phyloP scores from a whole-genome alignment of 2,113 vertebrate genomes.

The Anas platyrhynchos region DNA sequence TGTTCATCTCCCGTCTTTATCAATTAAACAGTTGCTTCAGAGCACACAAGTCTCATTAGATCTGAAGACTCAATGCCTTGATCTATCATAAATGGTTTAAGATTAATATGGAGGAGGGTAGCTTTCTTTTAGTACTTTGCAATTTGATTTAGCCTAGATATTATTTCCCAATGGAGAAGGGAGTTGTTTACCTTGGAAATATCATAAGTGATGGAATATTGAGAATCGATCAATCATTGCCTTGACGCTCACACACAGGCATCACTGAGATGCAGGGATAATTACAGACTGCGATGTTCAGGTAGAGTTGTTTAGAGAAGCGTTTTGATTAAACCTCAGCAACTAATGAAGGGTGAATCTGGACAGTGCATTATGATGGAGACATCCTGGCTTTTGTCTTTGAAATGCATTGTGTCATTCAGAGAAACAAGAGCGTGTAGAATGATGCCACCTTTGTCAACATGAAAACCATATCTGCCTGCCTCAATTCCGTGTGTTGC shows the following conservation, averaged over 20 bases:
- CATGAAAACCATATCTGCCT: not conserved
- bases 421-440: not conserved
- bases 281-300: not conserved
- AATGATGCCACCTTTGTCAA: not conserved
- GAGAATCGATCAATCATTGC: slow-evolving; percentile 48
- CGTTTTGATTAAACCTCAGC: not conserved
- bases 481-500: not conserved
- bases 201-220: slow-evolving; percentile 47
- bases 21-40: not conserved
- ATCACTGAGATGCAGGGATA: not conserved
- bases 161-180: slow-evolving; percentile 64
- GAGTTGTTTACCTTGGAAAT: slow-evolving; percentile 63
- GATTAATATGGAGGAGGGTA: slow-evolving; percentile 20
- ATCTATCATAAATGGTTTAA: slow-evolving; percentile 59
- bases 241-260: not conserved
- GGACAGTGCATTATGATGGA: not conserved
- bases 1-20: not conserved
- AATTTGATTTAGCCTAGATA: slow-evolving; percentile 56
- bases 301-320: not conserved
- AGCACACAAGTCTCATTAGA: slow-evolving; percentile 13
- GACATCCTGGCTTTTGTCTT: not conserved
- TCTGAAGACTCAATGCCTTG: slow-evolving; percentile 19
- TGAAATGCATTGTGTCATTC: not conserved
- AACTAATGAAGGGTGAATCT: not conserved
- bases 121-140: slow-evolving; percentile 31